phyloP scores from a whole-genome alignment of 2,797 vertebrate species.

The Gymnoscopelus microlampas region DNA sequence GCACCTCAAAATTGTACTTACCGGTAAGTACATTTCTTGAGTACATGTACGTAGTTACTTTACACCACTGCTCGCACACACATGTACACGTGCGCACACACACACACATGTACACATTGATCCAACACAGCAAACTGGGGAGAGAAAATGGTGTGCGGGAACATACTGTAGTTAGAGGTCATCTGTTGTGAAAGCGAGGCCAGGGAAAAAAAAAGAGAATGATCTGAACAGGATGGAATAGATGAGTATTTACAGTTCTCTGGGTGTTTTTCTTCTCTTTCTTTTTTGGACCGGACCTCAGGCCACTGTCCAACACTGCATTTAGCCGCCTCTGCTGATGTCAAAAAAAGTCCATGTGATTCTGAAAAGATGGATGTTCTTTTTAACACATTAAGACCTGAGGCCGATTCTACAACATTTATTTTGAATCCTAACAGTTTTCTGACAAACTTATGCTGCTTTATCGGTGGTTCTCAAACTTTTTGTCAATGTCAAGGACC shows the following conservation, averaged over 20 bases:
- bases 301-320: conserved; percentile 6
- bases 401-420: no score
- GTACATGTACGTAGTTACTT: background rate
- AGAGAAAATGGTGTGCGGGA: conserved; percentile 9
- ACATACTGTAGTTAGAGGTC: conserved; percentile 14
- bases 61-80: no score
- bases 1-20: no score
- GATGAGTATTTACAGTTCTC: conserved; percentile 41
- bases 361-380: no score
- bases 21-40: background rate
- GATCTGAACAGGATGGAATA: conserved; percentile 48
- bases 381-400: no score
- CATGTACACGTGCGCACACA: background rate
- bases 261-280: background rate
- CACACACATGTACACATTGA: background rate
- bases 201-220: conserved; percentile 32
- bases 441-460: no score
- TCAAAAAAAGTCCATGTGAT: background rate
- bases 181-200: conserved; percentile 21
- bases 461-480: no score
- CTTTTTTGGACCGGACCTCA: no score
- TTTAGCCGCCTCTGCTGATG: background rate
- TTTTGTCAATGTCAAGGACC: no score
- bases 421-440: no score
- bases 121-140: conserved; percentile 18